Evolutionary conservation across 2,113 vertebrate species (phyloP).

Genomic region (Xiphias gladius): DNA sequence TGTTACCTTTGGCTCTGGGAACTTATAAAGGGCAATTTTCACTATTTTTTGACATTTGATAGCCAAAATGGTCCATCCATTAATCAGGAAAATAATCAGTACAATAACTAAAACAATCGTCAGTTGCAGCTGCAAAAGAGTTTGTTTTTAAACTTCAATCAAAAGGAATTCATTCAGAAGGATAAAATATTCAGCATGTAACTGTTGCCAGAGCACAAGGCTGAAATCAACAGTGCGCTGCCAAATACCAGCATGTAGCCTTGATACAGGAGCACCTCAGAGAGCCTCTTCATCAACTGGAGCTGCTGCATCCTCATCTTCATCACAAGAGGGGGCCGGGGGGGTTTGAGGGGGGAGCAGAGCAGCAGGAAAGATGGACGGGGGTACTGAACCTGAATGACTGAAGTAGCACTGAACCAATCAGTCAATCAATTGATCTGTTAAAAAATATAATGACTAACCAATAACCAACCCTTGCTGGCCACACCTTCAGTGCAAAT

Average conservation of each 20-base stretch:
- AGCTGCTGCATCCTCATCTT: constrained; percentile 56
- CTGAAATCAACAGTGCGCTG: constrained; percentile 60
- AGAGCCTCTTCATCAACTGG: constrained; percentile 63
- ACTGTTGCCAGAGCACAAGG: constrained; percentile 36
- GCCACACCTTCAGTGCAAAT: neutral
- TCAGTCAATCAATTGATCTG: neutral
- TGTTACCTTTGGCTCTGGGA: neutral
- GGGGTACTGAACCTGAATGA: neutral
- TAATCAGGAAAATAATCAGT: neutral
- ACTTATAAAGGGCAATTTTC: neutral
- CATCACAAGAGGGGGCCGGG: constrained; percentile 36
- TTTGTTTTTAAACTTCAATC: constrained; percentile 36
- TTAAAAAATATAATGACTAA: neutral
- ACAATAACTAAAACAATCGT: neutral
- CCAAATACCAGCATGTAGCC: constrained; percentile 56
- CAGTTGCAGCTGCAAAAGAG: neutral
- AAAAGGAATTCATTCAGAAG: constrained; percentile 48
- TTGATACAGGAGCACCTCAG: constrained; percentile 45
- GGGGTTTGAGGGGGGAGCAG: neutral
- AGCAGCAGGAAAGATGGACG: constrained; percentile 1
- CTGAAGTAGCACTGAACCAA: neutral
- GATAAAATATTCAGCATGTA: constrained; percentile 56
- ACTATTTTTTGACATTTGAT: neutral
- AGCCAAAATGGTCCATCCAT: neutral
- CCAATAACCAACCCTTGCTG: neutral